Conservation (phyloP, 2,797 vertebrate genomes). For the Chloroceryle amazona region DNA sequence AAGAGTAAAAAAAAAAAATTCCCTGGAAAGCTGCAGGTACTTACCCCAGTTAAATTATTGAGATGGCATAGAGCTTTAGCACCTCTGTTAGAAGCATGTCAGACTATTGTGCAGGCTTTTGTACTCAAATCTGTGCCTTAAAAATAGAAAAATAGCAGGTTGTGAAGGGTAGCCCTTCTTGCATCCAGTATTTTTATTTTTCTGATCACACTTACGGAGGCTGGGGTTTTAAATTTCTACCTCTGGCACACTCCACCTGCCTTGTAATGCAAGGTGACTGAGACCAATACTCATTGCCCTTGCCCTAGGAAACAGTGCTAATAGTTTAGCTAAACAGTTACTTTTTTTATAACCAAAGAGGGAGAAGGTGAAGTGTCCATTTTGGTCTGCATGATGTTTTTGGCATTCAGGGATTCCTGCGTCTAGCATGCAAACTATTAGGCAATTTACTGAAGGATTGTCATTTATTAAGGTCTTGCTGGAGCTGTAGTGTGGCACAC, state of each 20-base stretch:
- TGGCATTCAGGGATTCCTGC: background rate
- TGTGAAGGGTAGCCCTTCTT: background rate
- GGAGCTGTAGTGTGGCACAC: fast-evolving
- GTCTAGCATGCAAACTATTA: background rate
- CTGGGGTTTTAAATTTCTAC: background rate
- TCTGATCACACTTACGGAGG: background rate
- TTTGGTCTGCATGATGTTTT: background rate
- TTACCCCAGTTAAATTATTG: background rate
- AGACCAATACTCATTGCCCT: background rate
- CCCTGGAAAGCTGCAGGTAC: background rate
- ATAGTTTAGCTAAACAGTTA: background rate
- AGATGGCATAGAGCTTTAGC: background rate
- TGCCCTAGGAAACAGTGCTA: background rate
- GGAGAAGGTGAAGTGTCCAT: background rate
- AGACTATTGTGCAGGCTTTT: background rate
- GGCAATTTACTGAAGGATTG: background rate
- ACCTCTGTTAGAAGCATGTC: background rate
- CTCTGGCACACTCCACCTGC: background rate
- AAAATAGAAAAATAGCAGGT: background rate
- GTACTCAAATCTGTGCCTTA: background rate
- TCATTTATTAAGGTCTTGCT: background rate
- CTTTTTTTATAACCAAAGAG: too few relatives aligned
- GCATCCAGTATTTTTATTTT: background rate
- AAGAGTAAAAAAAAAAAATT: background rate
- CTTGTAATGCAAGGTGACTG: background rate